Base-by-base conservation (phyloP, 2,888 invertebrate species). In the Acrocera orbiculus region DNA sequence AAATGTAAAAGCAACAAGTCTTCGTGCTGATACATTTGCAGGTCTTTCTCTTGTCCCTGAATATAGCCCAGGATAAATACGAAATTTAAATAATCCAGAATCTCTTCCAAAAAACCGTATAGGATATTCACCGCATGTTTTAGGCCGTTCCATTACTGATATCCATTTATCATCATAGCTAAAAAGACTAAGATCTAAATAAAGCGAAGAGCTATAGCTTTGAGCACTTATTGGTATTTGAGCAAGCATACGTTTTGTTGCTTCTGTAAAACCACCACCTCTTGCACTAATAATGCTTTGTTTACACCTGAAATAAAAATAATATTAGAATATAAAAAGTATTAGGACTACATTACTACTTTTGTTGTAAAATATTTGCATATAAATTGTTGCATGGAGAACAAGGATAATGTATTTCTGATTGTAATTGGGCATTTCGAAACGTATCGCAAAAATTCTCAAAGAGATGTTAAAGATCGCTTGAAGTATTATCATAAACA, bases 121-220 rank as follows among this genome's bases (percentile, higher is more conserved):
- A 1, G 93, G 90, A 57, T 83, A 81, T 61, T 90, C 85, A 35
- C 82, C 82, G 59, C 85, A 87, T 16, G 82, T 79, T 60, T 90
- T 93, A 1, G 95, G 95, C 36, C 93, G 66, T 60, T 95, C 93
- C 77, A 93, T 77, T 28, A 86, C 79, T 0, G 93, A 92, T 1
- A 95, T 83, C 77, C 86, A 85, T 57, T 90, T 89, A 54, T 93
- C 92, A 51, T 95, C 93, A 51, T 93, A 95, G 52, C 81, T 85
- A 56, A 92, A 95, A 16, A 93, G 62, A 2, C 82, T 77, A 43
- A 86, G 66, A 61, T 95, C 93, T 35, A 95, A 66, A 58, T 93
- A 95, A 0, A 93, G 95, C 23, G 90, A 86, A 36, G 80, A 76
- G 44, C 85, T 83, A 52, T 85, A 93, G 1, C 89, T 89, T 62